Evolutionary conservation across 2,797 vertebrate genomes (phyloP), one percentile per base, ranked within the genome.

Genomic region (Pogonophryne albipinna): DNA sequence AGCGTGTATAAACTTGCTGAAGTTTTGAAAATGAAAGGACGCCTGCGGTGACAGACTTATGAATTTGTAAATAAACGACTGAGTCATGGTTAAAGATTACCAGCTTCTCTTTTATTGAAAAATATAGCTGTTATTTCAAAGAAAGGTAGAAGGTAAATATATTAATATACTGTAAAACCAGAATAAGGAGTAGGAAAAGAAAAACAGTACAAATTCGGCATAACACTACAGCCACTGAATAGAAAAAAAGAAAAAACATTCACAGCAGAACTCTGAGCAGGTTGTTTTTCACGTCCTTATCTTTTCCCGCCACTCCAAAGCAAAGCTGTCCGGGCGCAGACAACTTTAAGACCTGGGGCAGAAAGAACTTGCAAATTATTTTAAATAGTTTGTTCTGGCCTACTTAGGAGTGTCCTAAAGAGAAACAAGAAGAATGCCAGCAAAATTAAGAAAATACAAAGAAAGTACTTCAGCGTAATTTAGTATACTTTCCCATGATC

Each of bases 41-140:
- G 55, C 44, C 46, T 42, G 75, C 31, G 1, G 58, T 23, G 67
- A 62, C 23, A 61, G 16, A 74, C 12, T 68, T 16, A 4, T 1
- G 15, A 60, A 47, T 20, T 77, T 27, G 19, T 78, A 68, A 74
- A 14, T 67, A 72, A 66, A 70, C 58, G 85, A 71, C 50, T 13
- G 42, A 74, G 73, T n/a, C 80, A 2, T 13, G 9, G 55, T 78
- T 86, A 77, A 89, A 91, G 87, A 92, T 94, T 86, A 89, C 84
- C 91, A 93, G 85, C 89, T 92, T 93, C 76, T 90, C 83, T 93
- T 95, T 95, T 95, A 95, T 95, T 95, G 90, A 95, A 95, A 95
- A 95, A 95, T 94, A 95, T 87, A 94, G 85, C 83, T 75, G 91
- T 95, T 94, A 94, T 93, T 94, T 89, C 76, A 91, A 87, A 89